Evolutionary conservation across 2,113 vertebrate genomes (phyloP).

Genomic region (Ploceus nigricollis): DNA sequence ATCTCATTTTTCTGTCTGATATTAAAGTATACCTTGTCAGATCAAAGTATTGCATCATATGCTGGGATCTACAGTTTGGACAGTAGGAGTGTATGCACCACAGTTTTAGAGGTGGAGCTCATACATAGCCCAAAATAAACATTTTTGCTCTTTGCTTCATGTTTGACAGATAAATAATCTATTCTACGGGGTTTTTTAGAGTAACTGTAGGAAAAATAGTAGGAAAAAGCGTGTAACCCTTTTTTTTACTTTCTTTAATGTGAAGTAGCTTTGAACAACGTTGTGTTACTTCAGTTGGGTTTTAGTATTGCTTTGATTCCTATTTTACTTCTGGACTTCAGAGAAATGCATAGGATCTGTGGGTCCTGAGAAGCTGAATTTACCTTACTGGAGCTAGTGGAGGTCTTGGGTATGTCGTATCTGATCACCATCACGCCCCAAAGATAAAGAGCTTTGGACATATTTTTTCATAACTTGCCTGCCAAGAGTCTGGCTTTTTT

Average conservation of each 20-base stretch:
- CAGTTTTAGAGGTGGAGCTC: not conserved
- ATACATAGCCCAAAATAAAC: not conserved
- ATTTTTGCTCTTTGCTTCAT: not conserved
- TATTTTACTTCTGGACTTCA: not conserved
- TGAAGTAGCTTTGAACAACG: not conserved
- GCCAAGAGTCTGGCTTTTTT: not conserved
- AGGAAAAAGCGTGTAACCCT: not conserved
- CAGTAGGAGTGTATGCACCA: not conserved
- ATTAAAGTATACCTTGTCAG: not conserved
- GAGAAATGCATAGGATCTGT: not conserved
- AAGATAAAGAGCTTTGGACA: not conserved
- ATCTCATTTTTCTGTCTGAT: not conserved
- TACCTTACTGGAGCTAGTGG: not conserved
- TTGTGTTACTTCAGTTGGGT: not conserved
- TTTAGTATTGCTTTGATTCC: not conserved
- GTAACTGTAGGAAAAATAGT: not conserved
- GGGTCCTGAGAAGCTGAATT: not conserved
- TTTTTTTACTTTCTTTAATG: not conserved
- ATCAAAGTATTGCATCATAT: not conserved
- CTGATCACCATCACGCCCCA: not conserved
- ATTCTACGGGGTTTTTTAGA: not conserved
- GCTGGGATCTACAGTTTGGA: not conserved
- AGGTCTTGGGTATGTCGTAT: not conserved
- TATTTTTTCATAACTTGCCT: not conserved
- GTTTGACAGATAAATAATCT: not conserved